Base-by-base conservation (phyloP, 1,140 invertebrate genomes). In the Trypoxylus dichotomus region DNA sequence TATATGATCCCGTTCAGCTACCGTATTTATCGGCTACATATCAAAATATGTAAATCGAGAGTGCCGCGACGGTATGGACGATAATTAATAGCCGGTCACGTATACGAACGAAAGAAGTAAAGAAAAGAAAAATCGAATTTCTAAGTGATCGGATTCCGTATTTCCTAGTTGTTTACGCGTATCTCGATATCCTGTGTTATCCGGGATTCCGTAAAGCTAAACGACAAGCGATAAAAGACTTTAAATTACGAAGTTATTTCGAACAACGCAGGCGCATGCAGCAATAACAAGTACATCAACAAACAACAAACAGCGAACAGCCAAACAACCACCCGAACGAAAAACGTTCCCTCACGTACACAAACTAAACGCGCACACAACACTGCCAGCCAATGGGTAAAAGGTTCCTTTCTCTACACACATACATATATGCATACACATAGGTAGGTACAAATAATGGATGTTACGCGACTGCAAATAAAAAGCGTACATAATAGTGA, bases 401-500 rank as follows among this genome's bases (percentile, higher is more conserved):
- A 37, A 37, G 32, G 32, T 37, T 29, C 60, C 60, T 68, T 68
- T 68, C 60, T 25, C 60, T 27, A 68, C 27, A 24, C 11, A 68
- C 47, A 54, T 15, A 54, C 19, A 54, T 24, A 27, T 8, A 37
- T 37, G 10, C 32, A 32, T 32, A 32, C 32, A 37, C 19, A 54
- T 19, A 68, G 10, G n/a, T 60, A 68, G 19, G 24, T 68, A 68
- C 60, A 29, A 27, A 68, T 68, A 68, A 68, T 68, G 60, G 60
- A 68, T 68, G 60, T 68, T 68, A 68, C 60, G 60, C 60, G 60
- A 68, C 60, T 68, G 60, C 60, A 68, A 68, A 68, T 68, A 68
- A 68, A 68, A 68, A 68, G 60, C 60, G 60, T 68, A 68, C 60
- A 68, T 68, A 68, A 68, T 68, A 68, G 60, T 68, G 60, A 68